Conservation (phyloP, 2,888 invertebrate genomes). For the Ichneumoninae sp. region DNA sequence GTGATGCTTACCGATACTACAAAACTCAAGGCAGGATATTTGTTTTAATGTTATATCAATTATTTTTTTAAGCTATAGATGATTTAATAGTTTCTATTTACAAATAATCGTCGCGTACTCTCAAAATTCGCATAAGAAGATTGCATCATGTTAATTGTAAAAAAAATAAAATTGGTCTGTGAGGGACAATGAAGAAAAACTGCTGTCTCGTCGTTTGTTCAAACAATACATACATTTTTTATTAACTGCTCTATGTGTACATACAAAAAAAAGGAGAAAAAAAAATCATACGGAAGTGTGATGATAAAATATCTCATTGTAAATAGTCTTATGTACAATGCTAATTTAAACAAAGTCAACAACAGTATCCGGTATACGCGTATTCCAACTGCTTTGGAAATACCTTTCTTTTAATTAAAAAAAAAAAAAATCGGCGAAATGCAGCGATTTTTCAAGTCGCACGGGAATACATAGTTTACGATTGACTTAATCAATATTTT, state of each 20-base stretch:
- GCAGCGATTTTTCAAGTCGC: slow-evolving; percentile 47
- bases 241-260: slow-evolving; percentile 55
- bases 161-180: slow-evolving; percentile 56
- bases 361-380: slow-evolving; percentile 31
- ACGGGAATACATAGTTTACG: slow-evolving; percentile 24
- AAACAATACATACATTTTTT: slow-evolving; percentile 61
- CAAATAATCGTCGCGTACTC: slow-evolving; percentile 32
- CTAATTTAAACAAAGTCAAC: slow-evolving; percentile 55
- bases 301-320: slow-evolving; percentile 65
- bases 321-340: slow-evolving; percentile 64
- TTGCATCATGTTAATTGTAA: slow-evolving; percentile 62
- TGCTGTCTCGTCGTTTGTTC: slow-evolving; percentile 27
- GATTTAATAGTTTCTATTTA: slow-evolving; percentile 63
- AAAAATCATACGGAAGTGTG: slow-evolving; percentile 57
- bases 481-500: slow-evolving; percentile 41
- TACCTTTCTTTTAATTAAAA: neutral
- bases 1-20: slow-evolving; percentile 59
- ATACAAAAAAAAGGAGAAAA: slow-evolving; percentile 42
- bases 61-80: slow-evolving; percentile 56
- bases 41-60: slow-evolving; percentile 55
- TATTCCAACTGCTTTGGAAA: slow-evolving; percentile 53
- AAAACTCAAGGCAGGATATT: slow-evolving; percentile 62
- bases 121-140: slow-evolving; percentile 34
- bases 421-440: slow-evolving; percentile 41
- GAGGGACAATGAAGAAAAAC: slow-evolving; percentile 11